Base-by-base conservation (phyloP, 35 echinoderm and acorn worm genomes). In the Hemicentrotus pulcherrimus region DNA sequence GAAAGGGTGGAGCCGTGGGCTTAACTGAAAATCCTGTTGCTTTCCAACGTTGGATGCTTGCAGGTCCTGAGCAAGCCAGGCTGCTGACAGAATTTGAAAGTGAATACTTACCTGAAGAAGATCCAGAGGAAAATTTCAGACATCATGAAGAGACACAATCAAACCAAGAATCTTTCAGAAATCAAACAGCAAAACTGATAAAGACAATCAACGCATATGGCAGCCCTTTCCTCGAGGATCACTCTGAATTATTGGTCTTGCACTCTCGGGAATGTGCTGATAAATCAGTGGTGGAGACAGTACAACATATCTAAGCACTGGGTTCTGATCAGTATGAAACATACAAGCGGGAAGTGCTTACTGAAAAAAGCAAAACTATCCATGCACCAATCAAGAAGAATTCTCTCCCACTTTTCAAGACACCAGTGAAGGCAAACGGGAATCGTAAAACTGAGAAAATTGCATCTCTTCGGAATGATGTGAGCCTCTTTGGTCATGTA, bases 21-120 rank as follows among this genome's bases (percentile, higher is more conserved):
- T 24, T 96, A 31, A 97, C 96, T 31, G 97, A 95, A 78, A 98
- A 97, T 65, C 92, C 95, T 13, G 94, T 24, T 18, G 95, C 97
- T 86, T 92, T 97, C 15, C 30, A 61, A 33, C 85, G 95, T 9
- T 95, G 94, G 60, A 89, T 95, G 91, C 45, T 95, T 6, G 31
- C 86, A 78, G 95, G 96, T 28, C 94, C 94, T 11, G 96, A 95
- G 32, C 15, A n/a, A 46, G 94, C 92, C 0, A 94, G 91, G 18
- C 24, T 88, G 4, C 47, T 94, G 32, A 31, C 2, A 0, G 94
- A 94, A 32, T 94, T 70, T 95, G 91, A 97, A 86, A 6, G 58
- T 6, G 46, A 86, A 6, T 32, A 6, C 47, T 33, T 16, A 65
- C 5, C 15, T 47, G 92, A 95, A 48, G 91, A 86, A 86, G 55